Conservation (phyloP, 1,140 invertebrate genomes). For the Bombus sylvicola region DNA sequence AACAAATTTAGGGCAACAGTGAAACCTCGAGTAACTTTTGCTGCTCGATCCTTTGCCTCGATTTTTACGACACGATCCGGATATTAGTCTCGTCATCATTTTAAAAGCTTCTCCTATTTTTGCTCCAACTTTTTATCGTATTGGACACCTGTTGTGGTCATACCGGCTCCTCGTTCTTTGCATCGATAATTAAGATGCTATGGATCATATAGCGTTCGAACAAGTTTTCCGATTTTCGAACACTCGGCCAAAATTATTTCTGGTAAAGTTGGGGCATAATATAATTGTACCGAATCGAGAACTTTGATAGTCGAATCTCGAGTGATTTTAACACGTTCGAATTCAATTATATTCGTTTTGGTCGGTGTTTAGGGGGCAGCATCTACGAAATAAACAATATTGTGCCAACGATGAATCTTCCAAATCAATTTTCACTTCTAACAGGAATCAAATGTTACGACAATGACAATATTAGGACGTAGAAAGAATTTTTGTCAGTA, state of each 20-base stretch:
- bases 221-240: neutral
- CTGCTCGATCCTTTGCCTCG: slow-evolving; percentile 47
- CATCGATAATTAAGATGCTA: neutral
- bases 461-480: slow-evolving; percentile 33
- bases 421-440: slow-evolving; percentile 53
- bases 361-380: neutral
- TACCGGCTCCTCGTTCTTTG: neutral
- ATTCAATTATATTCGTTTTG: neutral
- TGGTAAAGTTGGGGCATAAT: slow-evolving; percentile 7
- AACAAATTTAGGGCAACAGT: slow-evolving; percentile 46
- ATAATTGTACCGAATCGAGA: slow-evolving; percentile 35
- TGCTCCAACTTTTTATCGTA: neutral
- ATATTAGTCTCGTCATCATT: slow-evolving; percentile 42
- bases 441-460: slow-evolving; percentile 23
- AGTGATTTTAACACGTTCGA: neutral
- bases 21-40: slow-evolving; percentile 52
- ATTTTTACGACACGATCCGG: slow-evolving; percentile 36
- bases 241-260: neutral
- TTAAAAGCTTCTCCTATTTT: slow-evolving; percentile 35
- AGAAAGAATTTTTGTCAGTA: slow-evolving; percentile 4
- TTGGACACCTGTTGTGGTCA: slow-evolving; percentile 16
- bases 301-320: neutral
- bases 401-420: slow-evolving; percentile 66
- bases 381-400: slow-evolving; percentile 36
- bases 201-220: neutral